Percentiles rank a stretch among this genome's conserved stretches.
These are phyloP conservation scores for Heliangelus exortis DNA, from an alignment of 2,797 vertebrate species.

Conservation along the genomic window DNA sequence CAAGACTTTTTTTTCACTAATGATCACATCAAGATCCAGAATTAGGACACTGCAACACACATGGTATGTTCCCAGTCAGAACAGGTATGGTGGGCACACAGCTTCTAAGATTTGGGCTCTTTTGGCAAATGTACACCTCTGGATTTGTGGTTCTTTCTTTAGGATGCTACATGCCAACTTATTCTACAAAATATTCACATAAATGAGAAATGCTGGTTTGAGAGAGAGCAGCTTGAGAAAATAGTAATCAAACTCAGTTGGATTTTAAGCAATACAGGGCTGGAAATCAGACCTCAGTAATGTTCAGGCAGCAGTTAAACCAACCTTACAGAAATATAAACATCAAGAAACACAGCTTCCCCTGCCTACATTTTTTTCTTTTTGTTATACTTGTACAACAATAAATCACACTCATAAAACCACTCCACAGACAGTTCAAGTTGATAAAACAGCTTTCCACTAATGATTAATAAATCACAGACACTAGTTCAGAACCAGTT, in stretches of 20 bases:
- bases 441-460: neutral
- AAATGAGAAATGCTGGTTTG: neutral
- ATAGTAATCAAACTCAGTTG: neutral
- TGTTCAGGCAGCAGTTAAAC: neutral
- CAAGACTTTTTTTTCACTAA: neutral
- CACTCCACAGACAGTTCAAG: neutral
- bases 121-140: neutral
- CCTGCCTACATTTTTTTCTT: neutral
- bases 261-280: neutral
- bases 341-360: neutral
- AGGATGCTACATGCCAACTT: neutral
- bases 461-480: neutral
- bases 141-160: neutral
- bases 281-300: neutral
- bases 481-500: neutral
- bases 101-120: neutral
- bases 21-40: neutral
- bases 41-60: neutral
- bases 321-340: neutral
- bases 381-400: neutral
- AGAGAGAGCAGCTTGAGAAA: constrained; percentile 2
- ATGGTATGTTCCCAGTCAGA: neutral
- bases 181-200: accelerated
- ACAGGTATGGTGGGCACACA: neutral
- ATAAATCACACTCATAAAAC: neutral